These are phyloP conservation scores for Cynoglossus semilaevis DNA, from an alignment of 2,113 vertebrate genomes.

Conservation along the genomic window DNA sequence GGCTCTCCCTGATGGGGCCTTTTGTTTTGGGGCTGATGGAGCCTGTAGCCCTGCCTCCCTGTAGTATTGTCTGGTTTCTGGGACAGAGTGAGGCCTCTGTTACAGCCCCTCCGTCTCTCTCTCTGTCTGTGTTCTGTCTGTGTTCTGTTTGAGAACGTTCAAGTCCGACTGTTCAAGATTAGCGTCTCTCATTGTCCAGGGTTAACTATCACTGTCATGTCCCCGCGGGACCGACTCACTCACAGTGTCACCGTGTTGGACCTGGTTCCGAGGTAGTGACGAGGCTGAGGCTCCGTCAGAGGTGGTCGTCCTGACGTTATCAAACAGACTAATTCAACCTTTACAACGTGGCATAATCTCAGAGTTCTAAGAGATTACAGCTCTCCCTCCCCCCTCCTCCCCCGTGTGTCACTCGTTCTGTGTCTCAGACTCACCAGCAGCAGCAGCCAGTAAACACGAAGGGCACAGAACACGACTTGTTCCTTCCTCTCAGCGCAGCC, in stretches of 20 bases:
- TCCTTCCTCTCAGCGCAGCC: slow-evolving; percentile 27
- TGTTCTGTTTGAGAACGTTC: slow-evolving; percentile 38
- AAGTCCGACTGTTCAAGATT: slow-evolving; percentile 67
- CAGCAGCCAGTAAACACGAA: slow-evolving; percentile 37
- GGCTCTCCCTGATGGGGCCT: slow-evolving; percentile 1
- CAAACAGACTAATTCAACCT: no score
- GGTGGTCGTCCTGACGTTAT: no score
- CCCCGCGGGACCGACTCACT: slow-evolving; percentile 50
- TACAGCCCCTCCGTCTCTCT: slow-evolving; percentile 8
- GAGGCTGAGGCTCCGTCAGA: no score
- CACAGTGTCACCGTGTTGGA: slow-evolving; percentile 8
- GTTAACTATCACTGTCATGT: slow-evolving; percentile 76
- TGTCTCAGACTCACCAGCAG: slow-evolving; percentile 11
- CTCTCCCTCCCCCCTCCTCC: no score
- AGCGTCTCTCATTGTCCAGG: slow-evolving; percentile 75
- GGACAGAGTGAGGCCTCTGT: slow-evolving; percentile 54
- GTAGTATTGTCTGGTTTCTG: slow-evolving; percentile 56
- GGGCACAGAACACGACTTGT: slow-evolving; percentile 28
- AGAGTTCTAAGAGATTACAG: no score
- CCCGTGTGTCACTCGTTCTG: no score
- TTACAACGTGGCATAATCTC: no score
- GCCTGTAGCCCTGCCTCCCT: slow-evolving; percentile 26
- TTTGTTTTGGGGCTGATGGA: slow-evolving; percentile 46
- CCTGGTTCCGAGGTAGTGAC: no score
- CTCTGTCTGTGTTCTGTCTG: slow-evolving; percentile 11